Evolutionary conservation across 1,140 invertebrate genomes (phyloP), one percentile per base, ranked within the genome.

Genomic region (Hyphantria cunea): DNA sequence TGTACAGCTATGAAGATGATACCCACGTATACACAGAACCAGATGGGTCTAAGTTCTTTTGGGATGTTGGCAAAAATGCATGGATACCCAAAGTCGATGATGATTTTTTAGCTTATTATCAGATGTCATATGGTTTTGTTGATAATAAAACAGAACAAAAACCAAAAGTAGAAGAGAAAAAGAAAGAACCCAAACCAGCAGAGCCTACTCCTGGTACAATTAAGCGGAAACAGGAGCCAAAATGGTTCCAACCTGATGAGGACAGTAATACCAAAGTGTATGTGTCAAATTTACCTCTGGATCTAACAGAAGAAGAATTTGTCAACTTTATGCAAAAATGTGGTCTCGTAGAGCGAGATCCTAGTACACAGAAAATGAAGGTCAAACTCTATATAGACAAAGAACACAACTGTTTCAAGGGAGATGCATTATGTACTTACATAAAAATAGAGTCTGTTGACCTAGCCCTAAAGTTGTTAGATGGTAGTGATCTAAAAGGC

Each of bases 71-170:
- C 34, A 98, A 97, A 86, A 95, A 94, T 74, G 98, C 97, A 6
- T 99, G 98, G 97, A 97, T 99, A 92, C 98, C 98, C 14, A 98
- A 98, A 93, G 94, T 99, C 60, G 97, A 99, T 92, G 97, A 99
- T 78, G 97, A 99, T 72, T 99, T 99, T 80, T 94, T 99, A 87
- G 98, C 98, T 0, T 93, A 93, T 52, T 99, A 99, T 92, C 98
- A 99, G 91, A 95, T 99, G 93, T 97, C 93, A 83, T 99, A 99
- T 92, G 98, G 98, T 6, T 96, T 97, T 86, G 91, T 93, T 64
- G 92, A 94, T 74, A 93, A 94, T 73, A 91, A 91, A 45, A 65
- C 80, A 13, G 75, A 75, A 15, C 69, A 86, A 13, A 85, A 91
- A 63, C 25, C 76, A 55, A 61, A 78, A 55, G 61, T 78, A 47